Conservation (phyloP, 2,797 vertebrate species). For the Taenioides sp. region DNA sequence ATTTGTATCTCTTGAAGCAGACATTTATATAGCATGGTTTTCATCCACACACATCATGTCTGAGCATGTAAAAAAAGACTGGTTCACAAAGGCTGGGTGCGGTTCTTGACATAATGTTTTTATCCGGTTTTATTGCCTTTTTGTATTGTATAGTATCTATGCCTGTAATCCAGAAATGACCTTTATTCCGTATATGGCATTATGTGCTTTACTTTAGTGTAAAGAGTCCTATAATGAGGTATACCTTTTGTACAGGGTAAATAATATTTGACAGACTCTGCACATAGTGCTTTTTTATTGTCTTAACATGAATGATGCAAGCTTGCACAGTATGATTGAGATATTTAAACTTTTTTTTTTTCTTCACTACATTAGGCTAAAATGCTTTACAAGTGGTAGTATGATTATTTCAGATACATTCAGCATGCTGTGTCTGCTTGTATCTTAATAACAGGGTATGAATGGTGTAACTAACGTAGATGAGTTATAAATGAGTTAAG, state of each 20-base stretch:
- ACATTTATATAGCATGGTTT: slow-evolving; percentile 6
- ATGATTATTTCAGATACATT: background rate
- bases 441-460: background rate
- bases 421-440: background rate
- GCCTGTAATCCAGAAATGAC: slow-evolving; percentile 27
- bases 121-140: slow-evolving; percentile 13
- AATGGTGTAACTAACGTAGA: background rate
- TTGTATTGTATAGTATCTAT: slow-evolving; percentile 5
- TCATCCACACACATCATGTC: slow-evolving; percentile 8
- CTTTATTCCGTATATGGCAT: slow-evolving; percentile 28
- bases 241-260: slow-evolving; percentile 7
- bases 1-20: slow-evolving; percentile 18
- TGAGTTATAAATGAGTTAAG: background rate
- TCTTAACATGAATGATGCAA: slow-evolving; percentile 32
- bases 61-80: slow-evolving; percentile 9
- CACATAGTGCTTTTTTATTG: slow-evolving; percentile 3
- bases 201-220: slow-evolving; percentile 17
- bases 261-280: slow-evolving; percentile 13
- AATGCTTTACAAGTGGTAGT: background rate
- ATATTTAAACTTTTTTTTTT: background rate
- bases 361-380: background rate
- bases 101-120: background rate
- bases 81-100: slow-evolving; percentile 4
- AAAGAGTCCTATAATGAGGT: slow-evolving; percentile 1
- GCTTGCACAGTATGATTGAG: slow-evolving; percentile 27